phyloP scores from a whole-genome alignment of 2,888 invertebrate genomes.

The Palloptera scutellata region DNA sequence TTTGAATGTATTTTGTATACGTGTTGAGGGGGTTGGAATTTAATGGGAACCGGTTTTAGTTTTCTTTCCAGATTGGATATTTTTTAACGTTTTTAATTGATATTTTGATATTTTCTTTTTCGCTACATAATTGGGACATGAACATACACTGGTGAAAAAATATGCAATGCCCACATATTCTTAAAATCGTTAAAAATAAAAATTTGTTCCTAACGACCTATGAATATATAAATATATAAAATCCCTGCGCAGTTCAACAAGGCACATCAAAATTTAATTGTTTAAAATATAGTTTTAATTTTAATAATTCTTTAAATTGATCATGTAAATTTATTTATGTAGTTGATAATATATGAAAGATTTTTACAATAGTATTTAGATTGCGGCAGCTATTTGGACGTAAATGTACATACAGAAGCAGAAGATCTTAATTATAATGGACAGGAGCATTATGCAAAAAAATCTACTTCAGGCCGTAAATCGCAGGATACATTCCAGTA shows the following conservation, averaged over 20 bases:
- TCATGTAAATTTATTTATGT: constrained; percentile 1
- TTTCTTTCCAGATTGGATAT: constrained; percentile 16
- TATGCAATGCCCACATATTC: no score
- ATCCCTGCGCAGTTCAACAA: no score
- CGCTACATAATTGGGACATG: no score
- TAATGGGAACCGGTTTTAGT: constrained; percentile 25
- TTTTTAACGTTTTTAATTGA: constrained; percentile 19
- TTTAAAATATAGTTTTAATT: no score
- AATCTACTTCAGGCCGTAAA: constrained; percentile 14
- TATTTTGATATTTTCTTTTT: not conserved
- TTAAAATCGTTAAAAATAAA: no score
- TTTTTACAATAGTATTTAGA: constrained; percentile 44
- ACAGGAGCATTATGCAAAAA: constrained; percentile 18
- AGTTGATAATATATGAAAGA: not conserved
- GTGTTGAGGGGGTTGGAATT: constrained; percentile 27
- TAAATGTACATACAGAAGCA: constrained; percentile 47
- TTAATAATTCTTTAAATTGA: constrained; percentile 2
- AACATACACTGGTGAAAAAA: no score
- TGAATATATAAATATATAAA: no score
- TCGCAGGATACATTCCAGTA: not conserved
- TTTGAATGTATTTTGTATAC: constrained; percentile 4
- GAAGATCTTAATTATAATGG: constrained; percentile 44
- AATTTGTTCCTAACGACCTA: no score
- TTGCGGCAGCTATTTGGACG: constrained; percentile 48
- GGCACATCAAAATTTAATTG: no score